phyloP scores from a whole-genome alignment of 2,888 invertebrate genomes.

The Molorchus minor region DNA sequence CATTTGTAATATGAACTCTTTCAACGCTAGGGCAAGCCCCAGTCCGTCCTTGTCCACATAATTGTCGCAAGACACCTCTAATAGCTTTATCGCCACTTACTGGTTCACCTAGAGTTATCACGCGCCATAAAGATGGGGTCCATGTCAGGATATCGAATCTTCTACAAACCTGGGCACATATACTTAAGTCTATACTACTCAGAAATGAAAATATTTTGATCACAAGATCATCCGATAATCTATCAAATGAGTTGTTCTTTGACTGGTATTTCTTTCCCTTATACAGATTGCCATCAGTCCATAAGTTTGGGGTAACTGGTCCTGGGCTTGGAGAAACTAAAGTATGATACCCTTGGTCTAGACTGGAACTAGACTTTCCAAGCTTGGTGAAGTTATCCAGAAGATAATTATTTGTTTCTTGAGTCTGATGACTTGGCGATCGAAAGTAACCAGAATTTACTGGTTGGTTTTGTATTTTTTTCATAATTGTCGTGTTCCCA shows the following conservation, averaged over 20 bases:
- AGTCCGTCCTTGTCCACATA: constrained; percentile 73
- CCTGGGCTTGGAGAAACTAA: constrained; percentile 70
- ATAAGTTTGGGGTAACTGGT: constrained; percentile 57
- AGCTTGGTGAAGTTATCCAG: constrained; percentile 61
- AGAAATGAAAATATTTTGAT: constrained; percentile 77
- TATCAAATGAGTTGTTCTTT: constrained; percentile 67
- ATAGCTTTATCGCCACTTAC: constrained; percentile 74
- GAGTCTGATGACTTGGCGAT: constrained; percentile 40
- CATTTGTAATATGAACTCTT: constrained; percentile 73
- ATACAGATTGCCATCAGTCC: constrained; percentile 58
- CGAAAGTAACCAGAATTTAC: constrained; percentile 51
- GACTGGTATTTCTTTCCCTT: constrained; percentile 54
- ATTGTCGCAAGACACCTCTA: constrained; percentile 70
- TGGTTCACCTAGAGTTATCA: constrained; percentile 70
- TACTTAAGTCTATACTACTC: constrained; percentile 75
- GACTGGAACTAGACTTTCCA: constrained; percentile 70
- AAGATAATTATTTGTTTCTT: constrained; percentile 56
- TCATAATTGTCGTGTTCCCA: constrained; percentile 58
- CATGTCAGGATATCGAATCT: constrained; percentile 81
- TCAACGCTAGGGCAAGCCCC: constrained; percentile 75
- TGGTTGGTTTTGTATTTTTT: constrained; percentile 48
- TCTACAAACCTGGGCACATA: constrained; percentile 78
- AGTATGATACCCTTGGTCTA: constrained; percentile 86
- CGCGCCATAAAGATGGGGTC: constrained; percentile 80
- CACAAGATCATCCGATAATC: constrained; percentile 73